These are phyloP conservation scores for Hydrocynus forskahlii DNA, from an alignment of 2,797 vertebrate genomes.

Conservation along the genomic window DNA sequence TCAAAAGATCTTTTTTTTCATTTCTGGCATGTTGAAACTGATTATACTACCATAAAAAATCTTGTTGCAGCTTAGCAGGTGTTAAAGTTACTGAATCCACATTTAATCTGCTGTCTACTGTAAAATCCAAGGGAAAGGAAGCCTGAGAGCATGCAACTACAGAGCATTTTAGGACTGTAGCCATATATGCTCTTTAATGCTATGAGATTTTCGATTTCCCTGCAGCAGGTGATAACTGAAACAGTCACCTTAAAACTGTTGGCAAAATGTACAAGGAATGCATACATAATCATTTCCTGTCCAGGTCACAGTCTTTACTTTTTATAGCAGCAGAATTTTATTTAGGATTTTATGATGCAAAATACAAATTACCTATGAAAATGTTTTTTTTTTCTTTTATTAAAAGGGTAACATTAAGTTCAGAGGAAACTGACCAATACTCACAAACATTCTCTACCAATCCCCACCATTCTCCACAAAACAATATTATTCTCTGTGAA, in stretches of 20 bases:
- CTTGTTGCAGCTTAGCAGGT: conserved; percentile 9
- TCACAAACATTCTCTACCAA: background rate
- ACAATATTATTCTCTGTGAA: background rate
- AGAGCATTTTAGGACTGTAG: background rate
- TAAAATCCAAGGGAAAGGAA: conserved; percentile 8
- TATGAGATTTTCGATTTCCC: background rate
- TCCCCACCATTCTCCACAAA: background rate
- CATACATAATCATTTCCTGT: conserved; percentile 15
- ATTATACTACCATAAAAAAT: background rate
- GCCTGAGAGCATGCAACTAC: background rate
- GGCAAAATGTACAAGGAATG: background rate
- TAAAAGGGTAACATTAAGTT: background rate
- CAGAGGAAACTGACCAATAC: background rate
- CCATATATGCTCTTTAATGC: background rate
- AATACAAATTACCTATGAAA: background rate
- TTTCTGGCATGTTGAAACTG: background rate
- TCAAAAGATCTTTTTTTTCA: background rate
- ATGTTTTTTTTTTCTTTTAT: too few relatives aligned
- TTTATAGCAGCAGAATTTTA: background rate
- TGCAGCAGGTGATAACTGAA: conserved; percentile 4
- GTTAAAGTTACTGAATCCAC: conserved; percentile 22
- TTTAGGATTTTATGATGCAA: background rate
- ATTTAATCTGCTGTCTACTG: conserved; percentile 14
- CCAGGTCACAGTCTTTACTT: background rate
- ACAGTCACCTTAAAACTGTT: conserved; percentile 28